phyloP scores from a whole-genome alignment of 2,888 invertebrate species.

The Vanessa cardui region DNA sequence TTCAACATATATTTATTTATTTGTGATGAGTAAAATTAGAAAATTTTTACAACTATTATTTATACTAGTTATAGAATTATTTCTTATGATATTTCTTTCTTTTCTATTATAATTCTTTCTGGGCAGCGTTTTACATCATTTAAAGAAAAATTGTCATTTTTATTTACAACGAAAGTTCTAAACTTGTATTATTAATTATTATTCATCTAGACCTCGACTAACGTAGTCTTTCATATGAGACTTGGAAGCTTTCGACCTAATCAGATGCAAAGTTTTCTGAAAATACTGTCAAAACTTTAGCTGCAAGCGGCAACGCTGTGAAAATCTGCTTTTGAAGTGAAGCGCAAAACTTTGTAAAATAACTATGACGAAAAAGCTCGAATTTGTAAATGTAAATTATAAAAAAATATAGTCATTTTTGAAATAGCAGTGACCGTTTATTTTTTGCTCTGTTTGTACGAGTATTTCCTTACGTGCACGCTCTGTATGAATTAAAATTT shows the following conservation, averaged over 20 bases:
- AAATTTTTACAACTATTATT: too few species aligned
- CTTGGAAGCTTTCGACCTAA: constrained; percentile 61
- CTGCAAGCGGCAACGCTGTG: constrained; percentile 41
- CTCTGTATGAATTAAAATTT: too few species aligned
- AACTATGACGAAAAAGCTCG: constrained; percentile 29
- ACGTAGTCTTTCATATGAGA: constrained; percentile 36
- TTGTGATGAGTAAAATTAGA: too few species aligned
- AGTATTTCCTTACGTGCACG: too few species aligned
- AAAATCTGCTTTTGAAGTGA: constrained; percentile 40
- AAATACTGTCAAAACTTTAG: constrained; percentile 69
- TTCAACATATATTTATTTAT: too few species aligned
- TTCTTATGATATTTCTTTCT: too few species aligned
- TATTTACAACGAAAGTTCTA: background rate
- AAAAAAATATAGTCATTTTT: background rate
- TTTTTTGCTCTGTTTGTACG: background rate
- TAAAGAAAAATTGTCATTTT: too few species aligned
- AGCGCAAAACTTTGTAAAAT: constrained; percentile 33
- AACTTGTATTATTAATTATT: background rate
- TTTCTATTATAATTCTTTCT: too few species aligned
- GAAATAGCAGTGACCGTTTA: background rate
- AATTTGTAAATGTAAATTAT: constrained; percentile 22
- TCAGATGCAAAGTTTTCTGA: constrained; percentile 69
- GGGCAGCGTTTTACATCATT: too few species aligned
- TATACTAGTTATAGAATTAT: too few species aligned
- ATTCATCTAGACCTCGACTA: constrained; percentile 1